Evolutionary conservation across 2,797 vertebrate species (phyloP).

Genomic region (Chloroceryle inda): DNA sequence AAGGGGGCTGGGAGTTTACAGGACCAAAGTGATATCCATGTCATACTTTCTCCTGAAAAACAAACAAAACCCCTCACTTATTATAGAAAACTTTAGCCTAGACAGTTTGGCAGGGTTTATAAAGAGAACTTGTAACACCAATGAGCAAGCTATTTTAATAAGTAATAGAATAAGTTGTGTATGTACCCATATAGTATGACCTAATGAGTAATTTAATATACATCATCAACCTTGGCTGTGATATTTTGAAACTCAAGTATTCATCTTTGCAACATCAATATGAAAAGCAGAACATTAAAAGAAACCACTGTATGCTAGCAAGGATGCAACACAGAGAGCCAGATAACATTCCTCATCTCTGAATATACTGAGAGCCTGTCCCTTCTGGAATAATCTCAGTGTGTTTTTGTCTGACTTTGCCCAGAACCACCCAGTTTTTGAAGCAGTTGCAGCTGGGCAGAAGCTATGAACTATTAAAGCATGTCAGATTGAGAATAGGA

Average conservation of each 20-base stretch:
- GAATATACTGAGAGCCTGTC: not conserved
- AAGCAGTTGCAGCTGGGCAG: slow-evolving; percentile 51
- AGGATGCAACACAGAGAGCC: not conserved
- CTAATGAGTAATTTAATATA: not conserved
- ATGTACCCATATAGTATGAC: not conserved
- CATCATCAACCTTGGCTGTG: not conserved
- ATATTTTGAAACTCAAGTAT: not conserved
- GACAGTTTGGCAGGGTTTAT: not conserved
- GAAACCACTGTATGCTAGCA: not conserved
- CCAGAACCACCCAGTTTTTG: slow-evolving; percentile 41
- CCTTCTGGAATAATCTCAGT: slow-evolving; percentile 9
- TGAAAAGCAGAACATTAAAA: not conserved
- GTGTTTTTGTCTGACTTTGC: not conserved
- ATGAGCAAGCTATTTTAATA: slow-evolving; percentile 1
- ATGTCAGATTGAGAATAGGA: not conserved
- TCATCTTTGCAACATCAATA: not conserved
- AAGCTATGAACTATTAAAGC: slow-evolving; percentile 27
- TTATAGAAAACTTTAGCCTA: not conserved
- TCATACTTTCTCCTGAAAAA: not conserved
- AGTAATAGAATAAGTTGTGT: not conserved
- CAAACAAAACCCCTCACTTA: not conserved
- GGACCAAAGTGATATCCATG: not conserved
- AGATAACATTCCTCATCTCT: not conserved
- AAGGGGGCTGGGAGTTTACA: not conserved
- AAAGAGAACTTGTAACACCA: not conserved